phyloP scores from a whole-genome alignment of 2,888 invertebrate species.

The Odontocerum albicorne region DNA sequence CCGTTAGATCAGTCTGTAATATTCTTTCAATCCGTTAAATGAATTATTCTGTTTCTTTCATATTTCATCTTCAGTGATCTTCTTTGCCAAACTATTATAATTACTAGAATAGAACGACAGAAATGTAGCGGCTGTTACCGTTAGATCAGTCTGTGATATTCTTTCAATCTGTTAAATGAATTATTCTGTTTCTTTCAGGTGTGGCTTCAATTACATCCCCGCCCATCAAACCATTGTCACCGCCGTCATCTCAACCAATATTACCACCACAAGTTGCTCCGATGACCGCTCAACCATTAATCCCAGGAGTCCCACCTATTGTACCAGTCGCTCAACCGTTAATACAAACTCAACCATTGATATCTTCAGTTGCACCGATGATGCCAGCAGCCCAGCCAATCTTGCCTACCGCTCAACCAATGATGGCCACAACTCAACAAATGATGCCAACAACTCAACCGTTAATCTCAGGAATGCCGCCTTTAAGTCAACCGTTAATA shows the following conservation, averaged over 20 bases:
- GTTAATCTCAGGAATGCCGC: slow-evolving; percentile 32
- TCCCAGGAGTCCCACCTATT: slow-evolving; percentile 21
- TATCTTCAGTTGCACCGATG: slow-evolving; percentile 23
- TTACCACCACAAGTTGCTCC: slow-evolving; percentile 46
- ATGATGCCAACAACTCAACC: slow-evolving; percentile 14
- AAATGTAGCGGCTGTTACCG: too few relatives aligned
- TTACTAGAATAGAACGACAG: too few relatives aligned
- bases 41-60: too few relatives aligned
- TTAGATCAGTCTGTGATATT: too few relatives aligned
- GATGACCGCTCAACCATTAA: slow-evolving; percentile 35
- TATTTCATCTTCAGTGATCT: too few relatives aligned
- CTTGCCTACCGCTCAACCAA: slow-evolving; percentile 26
- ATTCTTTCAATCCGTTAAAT: too few relatives aligned
- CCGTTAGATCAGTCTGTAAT: too few relatives aligned
- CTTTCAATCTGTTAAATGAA: too few relatives aligned
- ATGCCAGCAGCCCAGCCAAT: slow-evolving; percentile 22
- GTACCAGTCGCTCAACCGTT: slow-evolving; percentile 27
- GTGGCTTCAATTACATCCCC: slow-evolving; percentile 13
- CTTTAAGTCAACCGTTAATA: slow-evolving; percentile 45
- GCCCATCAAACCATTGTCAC: slow-evolving; percentile 27
- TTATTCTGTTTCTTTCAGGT: slow-evolving; percentile 5
- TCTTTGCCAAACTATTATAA: too few relatives aligned
- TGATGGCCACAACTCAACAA: slow-evolving; percentile 18
- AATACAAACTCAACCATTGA: slow-evolving; percentile 34
- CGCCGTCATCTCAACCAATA: slow-evolving; percentile 37